Evolutionary conservation across 2,888 invertebrate species (phyloP).

Genomic region (Syritta pipiens): DNA sequence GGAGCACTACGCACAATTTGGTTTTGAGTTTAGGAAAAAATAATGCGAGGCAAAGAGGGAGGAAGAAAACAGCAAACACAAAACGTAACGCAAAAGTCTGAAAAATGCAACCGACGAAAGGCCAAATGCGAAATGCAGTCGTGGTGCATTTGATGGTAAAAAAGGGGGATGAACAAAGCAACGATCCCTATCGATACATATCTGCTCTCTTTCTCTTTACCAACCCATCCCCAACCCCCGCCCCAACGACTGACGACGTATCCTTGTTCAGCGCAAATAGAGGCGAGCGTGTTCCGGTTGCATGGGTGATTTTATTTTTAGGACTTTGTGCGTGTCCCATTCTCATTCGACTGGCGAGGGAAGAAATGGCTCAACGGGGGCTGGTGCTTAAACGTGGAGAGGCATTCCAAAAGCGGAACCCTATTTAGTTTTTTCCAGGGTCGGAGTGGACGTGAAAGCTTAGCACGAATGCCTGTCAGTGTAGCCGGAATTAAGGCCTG

Average conservation of each 20-base stretch:
- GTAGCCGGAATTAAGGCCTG: too few relatives aligned
- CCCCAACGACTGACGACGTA: slow-evolving; percentile 38
- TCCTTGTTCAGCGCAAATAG: slow-evolving; percentile 53
- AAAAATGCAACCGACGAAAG: slow-evolving; percentile 39
- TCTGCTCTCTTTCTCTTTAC: slow-evolving; percentile 25
- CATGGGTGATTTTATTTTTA: slow-evolving; percentile 57
- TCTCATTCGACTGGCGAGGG: slow-evolving; percentile 19
- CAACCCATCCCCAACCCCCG: slow-evolving; percentile 41
- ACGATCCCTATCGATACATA: slow-evolving; percentile 53
- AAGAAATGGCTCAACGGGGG: too few relatives aligned
- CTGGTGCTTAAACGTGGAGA: too few relatives aligned
- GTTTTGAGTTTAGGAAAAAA: slow-evolving; percentile 42
- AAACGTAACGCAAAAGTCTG: slow-evolving; percentile 6
- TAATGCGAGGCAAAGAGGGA: background rate
- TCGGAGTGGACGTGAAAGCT: too few relatives aligned
- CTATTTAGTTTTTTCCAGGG: too few relatives aligned
- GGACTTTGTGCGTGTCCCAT: slow-evolving; percentile 54
- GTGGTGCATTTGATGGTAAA: slow-evolving; percentile 15
- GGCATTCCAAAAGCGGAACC: too few relatives aligned
- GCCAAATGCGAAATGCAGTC: slow-evolving; percentile 47
- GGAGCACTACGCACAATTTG: slow-evolving; percentile 50
- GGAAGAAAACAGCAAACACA: background rate
- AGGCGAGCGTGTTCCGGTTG: slow-evolving; percentile 41
- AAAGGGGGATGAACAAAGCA: slow-evolving; percentile 58
- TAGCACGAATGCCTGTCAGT: too few relatives aligned